Conservation (phyloP, 2,888 invertebrate genomes). For the Drosophila diplacantha region DNA sequence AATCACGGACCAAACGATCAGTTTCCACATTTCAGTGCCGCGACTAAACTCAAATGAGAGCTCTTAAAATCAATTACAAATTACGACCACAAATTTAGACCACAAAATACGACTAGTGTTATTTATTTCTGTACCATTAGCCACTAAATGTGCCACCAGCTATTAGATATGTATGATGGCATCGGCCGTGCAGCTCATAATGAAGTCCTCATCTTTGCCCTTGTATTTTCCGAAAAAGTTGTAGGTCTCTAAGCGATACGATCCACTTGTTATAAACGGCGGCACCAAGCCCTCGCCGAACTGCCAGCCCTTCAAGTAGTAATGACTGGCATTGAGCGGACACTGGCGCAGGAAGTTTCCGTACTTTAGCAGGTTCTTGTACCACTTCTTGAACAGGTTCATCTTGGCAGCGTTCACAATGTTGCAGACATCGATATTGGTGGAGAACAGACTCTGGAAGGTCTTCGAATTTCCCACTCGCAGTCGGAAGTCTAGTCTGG, state of each 20-base stretch:
- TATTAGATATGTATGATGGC: slow-evolving; percentile 35
- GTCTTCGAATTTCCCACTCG: slow-evolving; percentile 43
- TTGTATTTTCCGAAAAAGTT: slow-evolving; percentile 43
- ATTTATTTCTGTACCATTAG: slow-evolving; percentile 37
- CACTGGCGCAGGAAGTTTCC: slow-evolving; percentile 58
- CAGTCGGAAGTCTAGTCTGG: slow-evolving; percentile 47
- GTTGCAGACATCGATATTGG: slow-evolving; percentile 56
- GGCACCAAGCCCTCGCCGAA: slow-evolving; percentile 47
- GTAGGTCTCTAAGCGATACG: slow-evolving; percentile 46
- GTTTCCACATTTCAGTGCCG: slow-evolving; percentile 29
- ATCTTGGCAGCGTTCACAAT: slow-evolving; percentile 44
- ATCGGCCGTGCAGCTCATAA: slow-evolving; percentile 41
- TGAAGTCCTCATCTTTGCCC: slow-evolving; percentile 35
- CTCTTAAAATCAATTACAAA: slow-evolving; percentile 7
- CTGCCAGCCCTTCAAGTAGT: slow-evolving; percentile 44
- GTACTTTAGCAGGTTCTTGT: slow-evolving; percentile 46
- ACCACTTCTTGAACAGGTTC: slow-evolving; percentile 54
- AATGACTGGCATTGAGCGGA: slow-evolving; percentile 41
- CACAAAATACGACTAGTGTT: too few relatives aligned
- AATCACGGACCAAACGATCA: slow-evolving; percentile 3
- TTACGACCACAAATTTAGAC: neutral
- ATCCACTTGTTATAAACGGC: slow-evolving; percentile 45
- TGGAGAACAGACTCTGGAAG: slow-evolving; percentile 56
- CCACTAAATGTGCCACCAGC: neutral
- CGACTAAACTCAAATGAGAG: slow-evolving; percentile 28